These are phyloP conservation scores for Leucosticte australis DNA, from an alignment of 2,113 vertebrate species.

Conservation along the genomic window DNA sequence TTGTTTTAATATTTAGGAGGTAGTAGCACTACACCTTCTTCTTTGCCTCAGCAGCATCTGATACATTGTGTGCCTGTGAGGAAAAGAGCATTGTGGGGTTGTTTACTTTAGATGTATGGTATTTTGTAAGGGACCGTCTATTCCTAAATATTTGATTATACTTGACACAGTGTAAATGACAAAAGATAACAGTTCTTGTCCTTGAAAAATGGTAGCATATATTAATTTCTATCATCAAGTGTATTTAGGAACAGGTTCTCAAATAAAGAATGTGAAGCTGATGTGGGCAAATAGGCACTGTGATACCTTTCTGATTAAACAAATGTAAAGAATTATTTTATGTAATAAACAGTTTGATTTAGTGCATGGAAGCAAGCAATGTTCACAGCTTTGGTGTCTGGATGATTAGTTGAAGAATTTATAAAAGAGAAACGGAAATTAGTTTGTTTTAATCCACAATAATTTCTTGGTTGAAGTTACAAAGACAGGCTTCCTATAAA, in stretches of 20 bases:
- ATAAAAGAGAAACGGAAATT: background rate
- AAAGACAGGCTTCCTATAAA: background rate
- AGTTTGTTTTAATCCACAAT: background rate
- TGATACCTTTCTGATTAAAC: background rate
- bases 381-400: background rate
- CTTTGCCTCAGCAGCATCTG: background rate
- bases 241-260: background rate
- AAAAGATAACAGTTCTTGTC: conserved; percentile 1
- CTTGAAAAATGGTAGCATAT: background rate
- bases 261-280: background rate
- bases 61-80: background rate
- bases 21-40: background rate
- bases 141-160: conserved; percentile 14
- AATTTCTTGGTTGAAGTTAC: background rate
- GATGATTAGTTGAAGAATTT: background rate
- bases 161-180: background rate
- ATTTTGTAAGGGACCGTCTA: background rate
- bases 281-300: background rate
- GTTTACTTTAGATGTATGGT: background rate
- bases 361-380: background rate
- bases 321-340: background rate
- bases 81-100: background rate
- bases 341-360: background rate
- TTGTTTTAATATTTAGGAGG: background rate
- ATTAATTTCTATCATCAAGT: background rate